Conservation (phyloP, 2,888 invertebrate species). For the Limnephilus lunatus region DNA sequence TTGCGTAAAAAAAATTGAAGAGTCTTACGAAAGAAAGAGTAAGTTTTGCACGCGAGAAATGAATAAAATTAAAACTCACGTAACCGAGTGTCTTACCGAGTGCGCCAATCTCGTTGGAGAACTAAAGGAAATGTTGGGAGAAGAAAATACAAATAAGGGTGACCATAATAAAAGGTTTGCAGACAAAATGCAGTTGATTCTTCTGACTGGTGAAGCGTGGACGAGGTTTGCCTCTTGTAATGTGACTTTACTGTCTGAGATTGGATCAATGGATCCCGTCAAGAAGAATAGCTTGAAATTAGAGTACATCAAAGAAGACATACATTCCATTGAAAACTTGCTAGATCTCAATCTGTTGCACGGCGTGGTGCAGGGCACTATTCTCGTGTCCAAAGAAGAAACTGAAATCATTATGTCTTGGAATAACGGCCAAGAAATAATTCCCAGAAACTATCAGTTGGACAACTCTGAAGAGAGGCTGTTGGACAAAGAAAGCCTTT, state of each 20-base stretch:
- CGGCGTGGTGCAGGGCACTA: conserved; percentile 71
- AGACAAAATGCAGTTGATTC: conserved; percentile 23
- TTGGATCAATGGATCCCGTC: conserved; percentile 89
- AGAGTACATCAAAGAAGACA: conserved; percentile 83
- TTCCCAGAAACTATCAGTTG: conserved; percentile 68
- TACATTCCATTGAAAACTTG: conserved; percentile 78
- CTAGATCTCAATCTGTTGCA: conserved; percentile 79
- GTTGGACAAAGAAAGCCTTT: conserved; percentile 66
- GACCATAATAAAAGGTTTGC: conserved; percentile 66
- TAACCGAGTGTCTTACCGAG: conserved; percentile 62
- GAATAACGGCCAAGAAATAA: conserved; percentile 72
- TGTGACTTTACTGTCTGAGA: conserved; percentile 74
- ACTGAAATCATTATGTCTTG: conserved; percentile 51
- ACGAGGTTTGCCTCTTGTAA: conserved; percentile 59
- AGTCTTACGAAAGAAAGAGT: conserved; percentile 56
- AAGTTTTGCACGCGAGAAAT: conserved; percentile 60
- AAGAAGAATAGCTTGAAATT: conserved; percentile 86
- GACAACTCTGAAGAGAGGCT: conserved; percentile 64
- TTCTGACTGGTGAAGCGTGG: conserved; percentile 56
- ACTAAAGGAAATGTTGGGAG: conserved; percentile 49
- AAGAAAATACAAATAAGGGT: conserved; percentile 56
- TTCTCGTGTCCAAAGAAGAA: conserved; percentile 66
- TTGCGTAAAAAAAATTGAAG: conserved; percentile 62
- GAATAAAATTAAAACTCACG: conserved; percentile 64
- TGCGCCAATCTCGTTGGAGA: conserved; percentile 57